Evolutionary conservation across 2,888 invertebrate genomes (phyloP), one percentile per base, ranked within the genome.

Genomic region (Acrobasis suavella): DNA sequence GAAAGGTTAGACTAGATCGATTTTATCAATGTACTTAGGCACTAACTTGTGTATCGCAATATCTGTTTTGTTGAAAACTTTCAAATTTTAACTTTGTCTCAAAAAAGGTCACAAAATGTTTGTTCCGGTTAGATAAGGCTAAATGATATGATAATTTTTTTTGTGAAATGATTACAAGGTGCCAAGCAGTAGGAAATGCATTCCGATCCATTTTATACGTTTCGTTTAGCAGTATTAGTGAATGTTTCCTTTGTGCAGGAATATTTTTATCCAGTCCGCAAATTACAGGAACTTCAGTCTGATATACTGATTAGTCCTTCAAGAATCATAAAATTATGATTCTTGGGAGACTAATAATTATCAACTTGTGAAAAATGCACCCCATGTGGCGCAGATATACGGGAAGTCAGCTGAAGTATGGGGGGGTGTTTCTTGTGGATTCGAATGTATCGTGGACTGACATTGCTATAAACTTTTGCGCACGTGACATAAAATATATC

Each of bases 1-100:
- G 54, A 64, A 64, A 60, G 60, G 65, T 63, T 63, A 63, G 58
- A 55, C 17, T 61, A 61, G 37, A 50, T 52, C 58, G 55, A 59
- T 60, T 55, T 55, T 59, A 50, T 58, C 50, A 56, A 58, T 50
- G 50, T 56, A 37, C 37, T 58, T 55, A 50, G 58, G 50, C 42
- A 56, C 56, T 10, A n/a, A 17, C 42, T 16, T 51, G 39, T 60
- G 52, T 42, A 15, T 52, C 14, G 46, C 32, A 22, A 61, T 46
- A 37, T 42, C 8, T n/a, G 14, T 12, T 46, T 32, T 7, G 32
- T 32, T 32, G 8, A 32, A 32, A 32, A 6, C 5, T 32, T 32
- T 32, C 5, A 32, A 32, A 14, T 46, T 46, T 46, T 46, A 10
- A 14, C 32, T 7, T 14, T 14, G 46, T 46, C 46, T 52, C 16